Evolutionary conservation across 2,888 invertebrate genomes (phyloP).

Genomic region (Clitarchus hookeri): DNA sequence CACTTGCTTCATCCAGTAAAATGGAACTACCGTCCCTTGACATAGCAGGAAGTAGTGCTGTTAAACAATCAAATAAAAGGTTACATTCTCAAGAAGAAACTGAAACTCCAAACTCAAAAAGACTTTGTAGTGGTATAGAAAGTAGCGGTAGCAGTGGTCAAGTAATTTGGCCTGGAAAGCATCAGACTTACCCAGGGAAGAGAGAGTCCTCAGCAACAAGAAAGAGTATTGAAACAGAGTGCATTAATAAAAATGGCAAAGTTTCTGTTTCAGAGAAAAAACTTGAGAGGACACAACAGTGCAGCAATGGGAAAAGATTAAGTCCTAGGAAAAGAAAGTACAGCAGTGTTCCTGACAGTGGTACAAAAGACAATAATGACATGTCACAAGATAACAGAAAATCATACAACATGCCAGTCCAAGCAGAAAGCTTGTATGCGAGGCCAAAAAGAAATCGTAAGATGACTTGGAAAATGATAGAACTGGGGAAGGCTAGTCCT

Average conservation of each 20-base stretch:
- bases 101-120: not conserved
- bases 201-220: not conserved
- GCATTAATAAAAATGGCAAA: not conserved
- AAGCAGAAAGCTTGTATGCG: not conserved
- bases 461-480: not conserved
- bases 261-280: not conserved
- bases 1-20: not conserved
- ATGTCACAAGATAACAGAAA: not conserved
- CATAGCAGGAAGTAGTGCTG: not conserved
- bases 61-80: not conserved
- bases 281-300: not conserved
- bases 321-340: not conserved
- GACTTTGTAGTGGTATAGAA: not conserved
- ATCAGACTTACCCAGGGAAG: conserved; percentile 14
- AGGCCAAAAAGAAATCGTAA: not conserved
- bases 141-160: not conserved
- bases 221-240: not conserved
- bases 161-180: not conserved
- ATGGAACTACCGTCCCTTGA: not conserved
- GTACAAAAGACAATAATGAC: not conserved
- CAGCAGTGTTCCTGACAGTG: not conserved
- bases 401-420: not conserved
- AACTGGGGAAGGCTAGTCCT: not conserved
- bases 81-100: not conserved
- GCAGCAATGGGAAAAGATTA: not conserved